Evolutionary conservation across 2,888 invertebrate species (phyloP).

Genomic region (Platycheirus albimanus): DNA sequence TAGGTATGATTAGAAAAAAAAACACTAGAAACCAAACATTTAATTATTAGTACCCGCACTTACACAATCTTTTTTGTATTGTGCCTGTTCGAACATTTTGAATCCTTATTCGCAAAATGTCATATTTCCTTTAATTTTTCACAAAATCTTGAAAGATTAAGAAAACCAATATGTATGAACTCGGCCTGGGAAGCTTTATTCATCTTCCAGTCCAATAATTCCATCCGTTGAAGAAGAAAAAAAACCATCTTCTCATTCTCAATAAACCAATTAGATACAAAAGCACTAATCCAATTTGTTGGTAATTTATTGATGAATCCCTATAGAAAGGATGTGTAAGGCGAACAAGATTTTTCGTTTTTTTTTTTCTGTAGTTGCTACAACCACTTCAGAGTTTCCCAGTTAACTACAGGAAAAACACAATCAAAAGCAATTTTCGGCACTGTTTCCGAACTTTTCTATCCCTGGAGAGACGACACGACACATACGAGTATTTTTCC

Average conservation of each 20-base stretch:
- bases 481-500: constrained; percentile 24
- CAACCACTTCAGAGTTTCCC: constrained; percentile 5
- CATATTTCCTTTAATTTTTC: no score
- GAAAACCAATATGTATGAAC: background rate
- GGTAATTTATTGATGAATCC: constrained; percentile 66
- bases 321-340: constrained; percentile 16
- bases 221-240: constrained; percentile 10
- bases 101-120: no score
- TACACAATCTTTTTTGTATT: no score
- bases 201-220: background rate
- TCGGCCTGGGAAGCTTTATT: background rate
- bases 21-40: no score
- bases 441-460: constrained; percentile 39
- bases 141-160: no score
- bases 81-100: no score
- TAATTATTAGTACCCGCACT: no score
- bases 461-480: constrained; percentile 42
- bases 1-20: no score
- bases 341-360: constrained; percentile 4
- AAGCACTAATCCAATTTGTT: constrained; percentile 68
- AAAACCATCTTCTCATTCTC: constrained; percentile 32
- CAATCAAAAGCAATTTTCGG: constrained; percentile 67
- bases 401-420: constrained; percentile 53
- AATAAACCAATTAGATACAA: constrained; percentile 63
- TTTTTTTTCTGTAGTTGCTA: background rate